Percentiles rank a stretch among this genome's conserved stretches.
Evolutionary conservation across 2,113 vertebrate genomes (phyloP).

Genomic region (Pycnonotus jocosus): DNA sequence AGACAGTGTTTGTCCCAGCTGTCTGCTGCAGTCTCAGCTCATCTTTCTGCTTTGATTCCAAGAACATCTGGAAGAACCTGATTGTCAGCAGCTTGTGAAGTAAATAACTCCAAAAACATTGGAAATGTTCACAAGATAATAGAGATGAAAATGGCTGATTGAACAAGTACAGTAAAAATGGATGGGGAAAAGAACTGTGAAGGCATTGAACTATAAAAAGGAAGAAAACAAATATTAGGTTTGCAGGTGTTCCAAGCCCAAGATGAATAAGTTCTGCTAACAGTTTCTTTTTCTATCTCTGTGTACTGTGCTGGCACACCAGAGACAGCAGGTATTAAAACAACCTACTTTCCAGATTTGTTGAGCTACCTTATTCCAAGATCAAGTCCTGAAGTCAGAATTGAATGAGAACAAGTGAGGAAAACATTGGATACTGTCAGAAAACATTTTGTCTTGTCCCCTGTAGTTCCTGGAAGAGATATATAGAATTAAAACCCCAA

Average conservation of each 20-base stretch:
- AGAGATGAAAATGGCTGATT: background rate
- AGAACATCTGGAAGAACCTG: background rate
- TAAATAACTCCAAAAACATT: background rate
- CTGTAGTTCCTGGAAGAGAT: background rate
- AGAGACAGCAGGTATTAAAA: background rate
- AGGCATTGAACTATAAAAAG: background rate
- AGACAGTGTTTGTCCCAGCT: background rate
- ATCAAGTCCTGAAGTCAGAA: conserved; percentile 1
- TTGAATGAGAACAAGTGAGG: background rate
- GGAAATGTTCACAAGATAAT: background rate
- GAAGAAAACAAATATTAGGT: background rate
- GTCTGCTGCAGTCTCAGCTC: background rate
- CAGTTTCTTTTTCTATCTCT: background rate
- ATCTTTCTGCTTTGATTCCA: background rate
- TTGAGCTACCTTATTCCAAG: background rate
- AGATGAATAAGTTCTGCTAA: background rate
- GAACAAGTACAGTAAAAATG: background rate
- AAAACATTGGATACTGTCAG: background rate
- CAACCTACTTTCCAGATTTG: background rate
- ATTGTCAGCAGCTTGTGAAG: background rate
- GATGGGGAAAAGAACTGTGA: background rate
- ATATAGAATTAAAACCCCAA: background rate
- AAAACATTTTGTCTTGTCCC: background rate
- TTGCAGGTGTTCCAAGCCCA: background rate
- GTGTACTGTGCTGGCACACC: background rate